Evolutionary conservation across 2,797 vertebrate genomes (phyloP).

Genomic region (Coregonus ussuriensis): DNA sequence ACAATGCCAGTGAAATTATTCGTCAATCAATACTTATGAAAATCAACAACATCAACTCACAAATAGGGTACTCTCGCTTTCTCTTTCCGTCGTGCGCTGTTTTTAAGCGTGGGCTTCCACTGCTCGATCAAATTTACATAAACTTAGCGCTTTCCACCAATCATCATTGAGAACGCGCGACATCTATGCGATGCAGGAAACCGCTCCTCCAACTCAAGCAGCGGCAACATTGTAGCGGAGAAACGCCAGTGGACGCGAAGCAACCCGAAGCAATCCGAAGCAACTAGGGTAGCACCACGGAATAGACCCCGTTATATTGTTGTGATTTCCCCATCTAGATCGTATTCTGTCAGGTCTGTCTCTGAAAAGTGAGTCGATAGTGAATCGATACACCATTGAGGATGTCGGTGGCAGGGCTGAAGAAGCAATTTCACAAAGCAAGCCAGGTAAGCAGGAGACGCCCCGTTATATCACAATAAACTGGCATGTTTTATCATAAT

Average conservation of each 20-base stretch:
- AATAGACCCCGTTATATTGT: neutral
- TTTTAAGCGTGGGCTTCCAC: constrained; percentile 19
- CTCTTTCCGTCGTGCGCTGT: neutral
- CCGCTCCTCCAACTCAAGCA: constrained; percentile 21
- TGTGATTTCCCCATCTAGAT: neutral
- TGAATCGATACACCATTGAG: constrained; percentile 31
- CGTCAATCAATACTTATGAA: neutral
- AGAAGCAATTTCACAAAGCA: constrained; percentile 96
- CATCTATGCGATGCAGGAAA: constrained; percentile 47
- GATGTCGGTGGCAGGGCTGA: constrained; percentile 93
- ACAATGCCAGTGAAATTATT: neutral
- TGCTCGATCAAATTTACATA: constrained; percentile 23
- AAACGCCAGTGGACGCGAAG: neutral
- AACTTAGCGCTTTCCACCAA: constrained; percentile 46
- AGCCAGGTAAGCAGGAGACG: constrained; percentile 84
- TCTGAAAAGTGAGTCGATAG: constrained; percentile 26
- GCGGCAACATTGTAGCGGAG: neutral
- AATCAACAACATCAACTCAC: neutral
- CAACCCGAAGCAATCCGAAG: constrained; percentile 39
- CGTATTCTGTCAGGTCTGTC: neutral
- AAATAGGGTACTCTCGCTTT: neutral
- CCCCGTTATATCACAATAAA: constrained; percentile 9
- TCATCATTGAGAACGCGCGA: constrained; percentile 39
- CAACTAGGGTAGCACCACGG: constrained; percentile 34
- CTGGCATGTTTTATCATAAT: neutral